A percentile compares a stretch with the other conserved stretches of the same genome.
Evolutionary conservation across 2,888 invertebrate genomes (phyloP).

Genomic region (Agrotis clavis): DNA sequence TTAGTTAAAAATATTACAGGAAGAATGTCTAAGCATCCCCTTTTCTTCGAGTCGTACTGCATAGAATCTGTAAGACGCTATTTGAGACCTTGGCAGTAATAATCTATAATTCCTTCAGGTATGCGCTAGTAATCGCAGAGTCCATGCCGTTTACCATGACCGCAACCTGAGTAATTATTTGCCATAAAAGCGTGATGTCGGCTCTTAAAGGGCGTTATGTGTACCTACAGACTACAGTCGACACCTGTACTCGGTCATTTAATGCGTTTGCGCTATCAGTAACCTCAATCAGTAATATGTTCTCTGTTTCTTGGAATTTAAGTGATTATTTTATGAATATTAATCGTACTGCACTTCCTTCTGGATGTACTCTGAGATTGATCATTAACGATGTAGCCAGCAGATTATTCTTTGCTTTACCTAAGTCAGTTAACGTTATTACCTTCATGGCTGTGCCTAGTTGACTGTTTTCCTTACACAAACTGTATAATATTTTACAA

Average conservation of each 20-base stretch:
- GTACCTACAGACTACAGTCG: slow-evolving; percentile 13
- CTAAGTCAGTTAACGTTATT: background rate
- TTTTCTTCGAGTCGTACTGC: background rate
- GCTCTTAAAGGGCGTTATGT: slow-evolving; percentile 52
- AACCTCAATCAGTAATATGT: slow-evolving; percentile 25
- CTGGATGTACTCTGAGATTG: background rate
- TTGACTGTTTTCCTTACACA: background rate
- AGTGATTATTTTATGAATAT: slow-evolving; percentile 23
- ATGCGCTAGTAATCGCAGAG: slow-evolving; percentile 65
- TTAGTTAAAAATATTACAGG: background rate
- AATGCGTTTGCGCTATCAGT: slow-evolving; percentile 40
- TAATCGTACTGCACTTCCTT: slow-evolving; percentile 28
- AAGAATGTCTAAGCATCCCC: background rate
- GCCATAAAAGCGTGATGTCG: slow-evolving; percentile 62
- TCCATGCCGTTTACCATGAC: slow-evolving; percentile 72
- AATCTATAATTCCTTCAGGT: slow-evolving; percentile 62
- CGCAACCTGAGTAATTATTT: slow-evolving; percentile 62
- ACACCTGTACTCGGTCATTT: slow-evolving; percentile 21
- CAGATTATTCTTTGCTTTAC: background rate
- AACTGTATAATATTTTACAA: background rate
- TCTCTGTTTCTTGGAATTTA: slow-evolving; percentile 32
- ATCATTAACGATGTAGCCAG: background rate
- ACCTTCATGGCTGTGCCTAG: background rate
- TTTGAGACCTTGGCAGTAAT: slow-evolving; percentile 55
- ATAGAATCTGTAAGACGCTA: background rate